Evolutionary conservation across 2,888 invertebrate genomes (phyloP).

Genomic region (Megamerina dolium): DNA sequence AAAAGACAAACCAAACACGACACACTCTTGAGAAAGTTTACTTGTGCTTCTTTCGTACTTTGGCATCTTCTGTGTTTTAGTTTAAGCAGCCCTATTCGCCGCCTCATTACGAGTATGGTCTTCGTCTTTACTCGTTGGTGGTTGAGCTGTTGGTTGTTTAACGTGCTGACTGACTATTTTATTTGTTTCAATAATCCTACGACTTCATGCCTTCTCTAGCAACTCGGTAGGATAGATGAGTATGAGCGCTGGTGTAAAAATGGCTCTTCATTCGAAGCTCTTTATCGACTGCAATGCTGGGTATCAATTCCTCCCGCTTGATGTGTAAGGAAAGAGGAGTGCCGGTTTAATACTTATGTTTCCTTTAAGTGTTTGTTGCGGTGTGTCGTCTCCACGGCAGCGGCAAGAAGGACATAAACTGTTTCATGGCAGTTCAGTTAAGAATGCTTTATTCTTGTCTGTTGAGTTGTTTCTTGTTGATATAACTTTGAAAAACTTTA

Average conservation of each 20-base stretch:
- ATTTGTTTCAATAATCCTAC: no score
- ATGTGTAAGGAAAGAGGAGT: no score
- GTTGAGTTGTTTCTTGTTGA: constrained; percentile 25
- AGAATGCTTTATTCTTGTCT: constrained; percentile 18
- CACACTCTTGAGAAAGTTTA: constrained; percentile 34
- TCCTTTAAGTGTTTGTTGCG: constrained; percentile 5
- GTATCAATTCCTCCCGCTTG: no score
- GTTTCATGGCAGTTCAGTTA: constrained; percentile 7
- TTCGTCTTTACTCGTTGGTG: not conserved
- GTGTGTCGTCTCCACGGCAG: constrained; percentile 8
- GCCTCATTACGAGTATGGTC: not conserved
- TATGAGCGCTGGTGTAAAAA: no score
- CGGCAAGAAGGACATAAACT: not conserved
- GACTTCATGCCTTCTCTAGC: no score
- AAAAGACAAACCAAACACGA: constrained; percentile 48
- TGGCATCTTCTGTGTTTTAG: constrained; percentile 34
- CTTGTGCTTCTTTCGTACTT: constrained; percentile 27
- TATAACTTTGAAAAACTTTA: constrained; percentile 34
- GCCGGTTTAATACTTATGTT: no score
- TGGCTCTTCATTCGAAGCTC: no score
- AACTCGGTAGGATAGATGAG: no score
- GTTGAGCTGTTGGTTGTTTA: not conserved
- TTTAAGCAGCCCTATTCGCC: constrained; percentile 24
- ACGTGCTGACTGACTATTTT: no score
- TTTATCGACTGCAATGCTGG: no score